A percentile compares a stretch with the other conserved stretches of the same genome.
These are phyloP conservation scores for Tholera decimalis DNA, from an alignment of 2,888 invertebrate species.

Conservation along the genomic window DNA sequence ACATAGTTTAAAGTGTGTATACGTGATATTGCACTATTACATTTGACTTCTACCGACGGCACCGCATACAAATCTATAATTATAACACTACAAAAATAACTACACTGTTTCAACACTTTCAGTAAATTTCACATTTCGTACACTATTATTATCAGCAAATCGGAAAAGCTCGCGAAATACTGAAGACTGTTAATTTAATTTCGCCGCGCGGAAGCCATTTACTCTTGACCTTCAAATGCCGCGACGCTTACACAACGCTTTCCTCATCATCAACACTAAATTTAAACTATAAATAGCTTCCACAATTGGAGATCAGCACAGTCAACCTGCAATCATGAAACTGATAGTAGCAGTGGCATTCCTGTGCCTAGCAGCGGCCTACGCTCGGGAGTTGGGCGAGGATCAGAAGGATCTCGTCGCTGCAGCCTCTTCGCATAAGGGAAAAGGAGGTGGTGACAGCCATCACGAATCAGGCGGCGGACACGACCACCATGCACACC, in stretches of 20 bases:
- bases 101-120: not conserved
- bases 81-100: slow-evolving; percentile 1
- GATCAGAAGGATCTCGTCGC: slow-evolving; percentile 84
- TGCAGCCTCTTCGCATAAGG: slow-evolving; percentile 75
- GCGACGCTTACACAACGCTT: slow-evolving; percentile 73
- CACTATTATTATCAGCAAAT: slow-evolving; percentile 6
- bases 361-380: slow-evolving; percentile 83
- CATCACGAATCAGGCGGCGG: slow-evolving; percentile 85
- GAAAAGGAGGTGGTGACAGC: slow-evolving; percentile 69
- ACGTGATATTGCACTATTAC: not conserved
- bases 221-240: slow-evolving; percentile 58
- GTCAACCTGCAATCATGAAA: slow-evolving; percentile 82
- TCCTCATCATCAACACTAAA: slow-evolving; percentile 79
- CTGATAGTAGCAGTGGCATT: slow-evolving; percentile 80
- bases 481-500: slow-evolving; percentile 83
- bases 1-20: not conserved
- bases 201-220: slow-evolving; percentile 42
- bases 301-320: slow-evolving; percentile 70
- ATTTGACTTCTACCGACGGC: not conserved
- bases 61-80: not conserved
- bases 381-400: slow-evolving; percentile 79
- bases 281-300: slow-evolving; percentile 82
- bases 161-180: slow-evolving; percentile 34
- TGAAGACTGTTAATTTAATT: slow-evolving; percentile 36
- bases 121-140: not conserved